Conservation (phyloP, 1,140 invertebrate species). For the Lanistes nyassanus region DNA sequence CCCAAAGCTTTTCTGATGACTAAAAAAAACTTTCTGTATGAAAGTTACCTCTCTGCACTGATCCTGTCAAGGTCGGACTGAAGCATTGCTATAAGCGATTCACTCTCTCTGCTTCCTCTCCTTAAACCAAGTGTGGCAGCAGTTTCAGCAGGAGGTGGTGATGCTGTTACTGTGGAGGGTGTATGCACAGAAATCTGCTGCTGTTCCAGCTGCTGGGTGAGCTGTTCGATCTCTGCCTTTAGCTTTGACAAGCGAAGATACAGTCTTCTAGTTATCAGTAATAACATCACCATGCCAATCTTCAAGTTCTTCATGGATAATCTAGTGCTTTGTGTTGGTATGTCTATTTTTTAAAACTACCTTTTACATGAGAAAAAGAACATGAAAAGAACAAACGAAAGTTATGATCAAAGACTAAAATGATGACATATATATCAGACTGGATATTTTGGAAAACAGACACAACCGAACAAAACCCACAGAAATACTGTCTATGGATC, state of each 20-base stretch:
- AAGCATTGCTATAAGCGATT: conserved; percentile 46
- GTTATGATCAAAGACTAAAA: too few species aligned
- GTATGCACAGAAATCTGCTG: conserved; percentile 27
- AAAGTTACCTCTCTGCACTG: conserved; percentile 49
- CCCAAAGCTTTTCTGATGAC: background rate
- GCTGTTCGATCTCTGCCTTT: conserved; percentile 41
- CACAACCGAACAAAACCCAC: too few species aligned
- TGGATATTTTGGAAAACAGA: too few species aligned
- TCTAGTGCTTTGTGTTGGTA: too few species aligned
- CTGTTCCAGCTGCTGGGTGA: conserved; percentile 36
- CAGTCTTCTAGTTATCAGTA: too few species aligned
- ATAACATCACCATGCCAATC: too few species aligned
- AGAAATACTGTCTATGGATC: too few species aligned
- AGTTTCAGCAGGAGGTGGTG: conserved; percentile 25
- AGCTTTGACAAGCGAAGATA: conserved; percentile 31
- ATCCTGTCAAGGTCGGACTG: conserved; percentile 51
- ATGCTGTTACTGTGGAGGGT: conserved; percentile 9
- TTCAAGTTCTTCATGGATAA: too few species aligned
- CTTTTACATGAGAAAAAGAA: too few species aligned
- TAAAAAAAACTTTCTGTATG: background rate
- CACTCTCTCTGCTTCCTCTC: conserved; percentile 24
- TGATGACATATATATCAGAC: too few species aligned
- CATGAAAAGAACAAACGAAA: too few species aligned
- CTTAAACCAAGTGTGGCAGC: conserved; percentile 32
- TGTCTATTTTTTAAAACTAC: too few species aligned